These are phyloP conservation scores for Bimastos eiseni DNA, from an alignment of 2,888 invertebrate species.

Conservation along the genomic window DNA sequence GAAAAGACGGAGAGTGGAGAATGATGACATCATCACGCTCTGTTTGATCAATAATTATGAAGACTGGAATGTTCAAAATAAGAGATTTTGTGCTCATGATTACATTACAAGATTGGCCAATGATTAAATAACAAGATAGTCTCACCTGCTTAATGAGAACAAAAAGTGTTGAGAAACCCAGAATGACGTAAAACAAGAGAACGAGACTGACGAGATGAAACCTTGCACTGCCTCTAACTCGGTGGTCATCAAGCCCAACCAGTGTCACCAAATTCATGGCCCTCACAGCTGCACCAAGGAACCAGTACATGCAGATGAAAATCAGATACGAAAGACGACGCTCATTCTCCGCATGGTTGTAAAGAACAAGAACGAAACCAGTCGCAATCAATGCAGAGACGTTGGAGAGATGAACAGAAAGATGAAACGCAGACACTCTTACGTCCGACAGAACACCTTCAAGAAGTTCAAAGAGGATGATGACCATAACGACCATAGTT, in stretches of 20 bases:
- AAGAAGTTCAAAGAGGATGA: background rate
- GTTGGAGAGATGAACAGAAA: background rate
- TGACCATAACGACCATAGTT: background rate
- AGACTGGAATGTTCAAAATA: no score
- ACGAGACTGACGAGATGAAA: background rate
- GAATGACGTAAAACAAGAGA: background rate
- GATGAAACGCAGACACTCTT: background rate
- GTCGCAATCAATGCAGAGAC: background rate
- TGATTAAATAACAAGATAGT: no score
- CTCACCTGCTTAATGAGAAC: constrained; percentile 5
- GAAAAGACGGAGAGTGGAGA: no score
- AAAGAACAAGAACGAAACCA: background rate
- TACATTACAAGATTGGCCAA: no score
- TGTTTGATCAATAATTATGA: no score
- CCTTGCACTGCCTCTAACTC: background rate
- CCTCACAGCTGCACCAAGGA: background rate
- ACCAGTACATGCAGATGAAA: constrained; percentile 26
- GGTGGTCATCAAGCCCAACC: background rate
- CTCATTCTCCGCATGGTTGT: constrained; percentile 19
- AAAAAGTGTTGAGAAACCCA: background rate
- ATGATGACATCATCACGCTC: no score
- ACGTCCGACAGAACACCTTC: background rate
- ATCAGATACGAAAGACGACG: constrained; percentile 13
- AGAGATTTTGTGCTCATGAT: no score
- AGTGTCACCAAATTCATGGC: background rate